These are phyloP conservation scores for Avahi laniger DNA, from an alignment of 2,797 vertebrate genomes.

Conservation along the genomic window DNA sequence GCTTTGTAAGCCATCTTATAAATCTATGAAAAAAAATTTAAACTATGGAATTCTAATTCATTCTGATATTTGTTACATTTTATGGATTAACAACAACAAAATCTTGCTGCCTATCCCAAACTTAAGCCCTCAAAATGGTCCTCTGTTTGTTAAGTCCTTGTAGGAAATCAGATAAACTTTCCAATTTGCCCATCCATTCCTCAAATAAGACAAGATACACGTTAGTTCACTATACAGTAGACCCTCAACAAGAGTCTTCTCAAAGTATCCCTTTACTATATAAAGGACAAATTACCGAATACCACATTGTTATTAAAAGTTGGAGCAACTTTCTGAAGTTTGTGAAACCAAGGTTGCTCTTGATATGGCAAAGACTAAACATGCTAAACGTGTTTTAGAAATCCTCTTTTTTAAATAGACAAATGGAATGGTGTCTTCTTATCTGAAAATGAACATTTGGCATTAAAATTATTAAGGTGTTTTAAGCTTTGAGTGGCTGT, in stretches of 20 bases:
- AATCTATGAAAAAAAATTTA: not conserved
- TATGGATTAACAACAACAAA: not conserved
- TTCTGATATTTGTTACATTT: conserved; percentile 30
- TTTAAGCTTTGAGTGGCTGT: not conserved
- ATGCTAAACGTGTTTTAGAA: not conserved
- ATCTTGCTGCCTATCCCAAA: not conserved
- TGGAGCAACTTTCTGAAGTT: not conserved
- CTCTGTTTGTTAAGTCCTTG: not conserved
- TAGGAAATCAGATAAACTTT: conserved; percentile 32
- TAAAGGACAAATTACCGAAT: not conserved
- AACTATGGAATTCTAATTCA: not conserved
- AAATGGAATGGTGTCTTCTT: not conserved
- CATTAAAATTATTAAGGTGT: not conserved
- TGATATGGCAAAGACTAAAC: not conserved
- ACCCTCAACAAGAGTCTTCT: not conserved
- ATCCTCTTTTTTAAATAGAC: not conserved
- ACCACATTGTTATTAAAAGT: not conserved
- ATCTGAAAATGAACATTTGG: not conserved
- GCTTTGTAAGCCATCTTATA: not conserved
- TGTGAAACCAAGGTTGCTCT: not conserved
- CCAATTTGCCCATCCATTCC: not conserved
- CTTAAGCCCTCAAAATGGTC: not conserved
- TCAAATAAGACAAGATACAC: not conserved
- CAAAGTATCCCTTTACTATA: not conserved
- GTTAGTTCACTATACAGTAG: not conserved